phyloP scores from a whole-genome alignment of 2,888 invertebrate genomes.

The Panzeria rudis region DNA sequence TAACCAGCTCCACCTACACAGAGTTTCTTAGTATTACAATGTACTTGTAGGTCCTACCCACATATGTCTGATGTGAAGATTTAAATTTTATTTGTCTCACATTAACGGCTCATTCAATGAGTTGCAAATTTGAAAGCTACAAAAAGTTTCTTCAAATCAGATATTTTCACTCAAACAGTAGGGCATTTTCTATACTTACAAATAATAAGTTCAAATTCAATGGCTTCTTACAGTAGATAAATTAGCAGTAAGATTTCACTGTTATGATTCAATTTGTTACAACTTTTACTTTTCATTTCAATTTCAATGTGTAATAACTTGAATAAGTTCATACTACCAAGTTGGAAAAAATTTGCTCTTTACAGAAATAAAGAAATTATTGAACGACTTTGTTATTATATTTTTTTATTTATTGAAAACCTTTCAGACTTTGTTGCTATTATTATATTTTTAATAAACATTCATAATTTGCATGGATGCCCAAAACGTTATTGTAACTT shows the following conservation, averaged over 20 bases:
- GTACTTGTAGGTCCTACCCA: no score
- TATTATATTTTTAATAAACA: conserved; percentile 18
- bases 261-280: conserved; percentile 48
- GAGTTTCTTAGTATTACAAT: no score
- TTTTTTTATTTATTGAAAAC: conserved; percentile 31
- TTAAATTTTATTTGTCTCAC: no score
- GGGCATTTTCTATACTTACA: background rate
- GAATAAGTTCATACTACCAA: background rate
- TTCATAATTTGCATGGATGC: conserved; percentile 59
- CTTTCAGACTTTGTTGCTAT: conserved; percentile 10
- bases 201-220: conserved; percentile 27
- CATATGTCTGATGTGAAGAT: no score
- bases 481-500: conserved; percentile 27
- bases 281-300: conserved; percentile 63
- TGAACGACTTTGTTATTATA: conserved; percentile 38
- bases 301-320: conserved; percentile 9
- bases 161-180: background rate
- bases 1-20: no score
- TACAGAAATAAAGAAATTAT: conserved; percentile 55
- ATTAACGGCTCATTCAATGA: no score
- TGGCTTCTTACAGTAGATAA: conserved; percentile 34
- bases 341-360: conserved; percentile 32
- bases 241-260: conserved; percentile 37
- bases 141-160: background rate
- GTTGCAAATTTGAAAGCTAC: background rate